Evolutionary conservation across 2,797 vertebrate genomes (phyloP).

Genomic region (Chromis chromis): DNA sequence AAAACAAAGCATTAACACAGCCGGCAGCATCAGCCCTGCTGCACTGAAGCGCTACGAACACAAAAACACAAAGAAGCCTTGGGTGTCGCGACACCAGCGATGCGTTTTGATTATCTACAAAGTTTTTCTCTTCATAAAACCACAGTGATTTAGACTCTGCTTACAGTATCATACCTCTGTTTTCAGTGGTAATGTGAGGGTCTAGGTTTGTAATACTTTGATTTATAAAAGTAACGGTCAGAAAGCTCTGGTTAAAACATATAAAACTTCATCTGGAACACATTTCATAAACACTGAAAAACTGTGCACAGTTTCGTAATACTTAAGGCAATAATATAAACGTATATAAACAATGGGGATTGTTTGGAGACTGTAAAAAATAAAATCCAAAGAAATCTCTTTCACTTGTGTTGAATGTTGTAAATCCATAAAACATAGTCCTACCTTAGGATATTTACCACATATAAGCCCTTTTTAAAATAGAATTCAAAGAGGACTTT

Average conservation of each 20-base stretch:
- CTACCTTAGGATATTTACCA: constrained; percentile 40
- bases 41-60: constrained; percentile 50
- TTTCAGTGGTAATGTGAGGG: constrained; percentile 63
- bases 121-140: constrained; percentile 75
- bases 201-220: constrained; percentile 65
- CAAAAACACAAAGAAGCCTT: constrained; percentile 66
- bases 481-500: constrained; percentile 57
- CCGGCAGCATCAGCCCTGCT: constrained; percentile 30
- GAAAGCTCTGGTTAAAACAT: constrained; percentile 73
- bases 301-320: constrained; percentile 78
- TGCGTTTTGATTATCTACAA: constrained; percentile 59
- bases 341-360: constrained; percentile 60
- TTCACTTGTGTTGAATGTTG: constrained; percentile 45
- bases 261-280: constrained; percentile 78
- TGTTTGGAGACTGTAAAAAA: constrained; percentile 64
- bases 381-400: constrained; percentile 48
- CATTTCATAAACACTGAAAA: constrained; percentile 70
- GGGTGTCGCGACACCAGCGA: constrained; percentile 38
- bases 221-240: constrained; percentile 76
- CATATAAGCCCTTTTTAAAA: constrained; percentile 65
- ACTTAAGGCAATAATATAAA: constrained; percentile 80
- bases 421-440: constrained; percentile 53
- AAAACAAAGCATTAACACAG: constrained; percentile 32
- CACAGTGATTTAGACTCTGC: constrained; percentile 83
- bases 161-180: constrained; percentile 58